These are phyloP conservation scores for Enteromius mattozi DNA, from an alignment of 2,797 vertebrate species.

Conservation along the genomic window DNA sequence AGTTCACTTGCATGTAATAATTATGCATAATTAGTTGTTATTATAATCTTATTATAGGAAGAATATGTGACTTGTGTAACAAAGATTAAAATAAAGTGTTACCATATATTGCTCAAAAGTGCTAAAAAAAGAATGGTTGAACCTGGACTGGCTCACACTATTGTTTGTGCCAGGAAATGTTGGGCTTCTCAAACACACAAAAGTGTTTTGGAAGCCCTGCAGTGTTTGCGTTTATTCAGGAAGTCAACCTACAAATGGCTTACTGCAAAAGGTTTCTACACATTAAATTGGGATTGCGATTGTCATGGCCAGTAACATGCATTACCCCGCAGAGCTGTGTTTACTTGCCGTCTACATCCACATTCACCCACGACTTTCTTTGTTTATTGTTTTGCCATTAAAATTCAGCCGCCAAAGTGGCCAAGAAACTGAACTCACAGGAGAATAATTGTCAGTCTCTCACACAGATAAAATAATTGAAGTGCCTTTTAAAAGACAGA, in stretches of 20 bases:
- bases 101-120: not conserved
- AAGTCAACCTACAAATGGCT: slow-evolving; percentile 12
- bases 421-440: slow-evolving; percentile 36
- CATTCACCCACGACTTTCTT: slow-evolving; percentile 1
- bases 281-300: not conserved
- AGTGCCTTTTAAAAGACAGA: slow-evolving; percentile 49
- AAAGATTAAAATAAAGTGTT: no score
- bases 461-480: slow-evolving; percentile 38
- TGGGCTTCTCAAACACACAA: not conserved
- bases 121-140: not conserved
- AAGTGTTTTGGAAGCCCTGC: not conserved
- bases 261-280: slow-evolving; percentile 1
- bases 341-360: not conserved
- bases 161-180: not conserved
- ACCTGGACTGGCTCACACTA: not conserved
- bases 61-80: no score
- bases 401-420: slow-evolving; percentile 27
- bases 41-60: no score
- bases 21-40: no score
- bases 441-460: slow-evolving; percentile 47
- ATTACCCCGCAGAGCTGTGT: not conserved
- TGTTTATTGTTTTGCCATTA: slow-evolving; percentile 38
- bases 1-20: no score
- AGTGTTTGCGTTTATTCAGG: not conserved
- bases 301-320: not conserved